Evolutionary conservation across 2,797 vertebrate species (phyloP).

Genomic region (Hephaestus fuliginosus): DNA sequence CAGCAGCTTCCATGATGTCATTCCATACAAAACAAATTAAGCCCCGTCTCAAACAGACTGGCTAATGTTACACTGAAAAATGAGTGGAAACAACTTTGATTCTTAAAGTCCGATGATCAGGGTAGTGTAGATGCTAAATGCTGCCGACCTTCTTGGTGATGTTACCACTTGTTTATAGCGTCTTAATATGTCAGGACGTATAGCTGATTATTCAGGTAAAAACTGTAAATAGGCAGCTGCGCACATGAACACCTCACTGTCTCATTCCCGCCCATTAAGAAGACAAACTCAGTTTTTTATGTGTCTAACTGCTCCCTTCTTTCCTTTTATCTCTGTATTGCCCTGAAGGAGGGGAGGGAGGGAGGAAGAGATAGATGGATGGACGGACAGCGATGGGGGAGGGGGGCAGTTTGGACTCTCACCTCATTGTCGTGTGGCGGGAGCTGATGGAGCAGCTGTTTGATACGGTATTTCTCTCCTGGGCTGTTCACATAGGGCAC

Average conservation of each 20-base stretch:
- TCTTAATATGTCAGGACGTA: not conserved
- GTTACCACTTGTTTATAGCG: not conserved
- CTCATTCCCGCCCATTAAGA: conserved; percentile 31
- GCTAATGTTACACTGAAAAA: not conserved
- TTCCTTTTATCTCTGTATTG: conserved; percentile 61
- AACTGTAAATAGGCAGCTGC: conserved; percentile 12
- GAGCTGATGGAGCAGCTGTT: conserved; percentile 97
- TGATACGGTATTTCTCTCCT: conserved; percentile 97
- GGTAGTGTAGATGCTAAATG: not conserved
- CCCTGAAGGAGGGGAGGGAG: conserved; percentile 51
- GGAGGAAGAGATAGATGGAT: conserved; percentile 10
- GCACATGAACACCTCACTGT: conserved; percentile 35
- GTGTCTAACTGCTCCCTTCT: conserved; percentile 19
- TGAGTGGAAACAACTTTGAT: not conserved
- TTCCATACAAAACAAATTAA: not conserved
- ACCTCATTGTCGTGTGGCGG: conserved; percentile 99
- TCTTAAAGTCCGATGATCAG: not conserved
- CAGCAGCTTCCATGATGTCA: not conserved
- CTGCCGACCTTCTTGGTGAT: not conserved
- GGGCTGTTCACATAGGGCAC: conserved; percentile 99
- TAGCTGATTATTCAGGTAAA: conserved; percentile 17
- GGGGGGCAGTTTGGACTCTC: conserved; percentile 72
- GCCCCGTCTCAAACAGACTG: not conserved
- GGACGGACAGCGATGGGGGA: conserved; percentile 37
- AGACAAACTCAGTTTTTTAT: conserved; percentile 39